Base-by-base conservation (phyloP, 92 coral and sea anemone species). In the Bergia puertoricense region DNA sequence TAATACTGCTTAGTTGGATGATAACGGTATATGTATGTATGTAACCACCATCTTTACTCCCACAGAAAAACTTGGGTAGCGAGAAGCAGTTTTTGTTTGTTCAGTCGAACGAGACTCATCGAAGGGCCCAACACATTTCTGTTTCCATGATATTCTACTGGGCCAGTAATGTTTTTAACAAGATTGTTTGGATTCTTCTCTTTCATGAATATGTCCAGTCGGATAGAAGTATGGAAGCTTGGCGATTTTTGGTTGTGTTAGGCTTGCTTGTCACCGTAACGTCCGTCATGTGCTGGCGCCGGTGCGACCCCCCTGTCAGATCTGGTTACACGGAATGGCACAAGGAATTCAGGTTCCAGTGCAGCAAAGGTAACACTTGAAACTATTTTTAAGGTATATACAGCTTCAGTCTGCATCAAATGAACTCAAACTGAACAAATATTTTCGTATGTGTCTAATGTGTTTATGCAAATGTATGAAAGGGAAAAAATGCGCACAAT, bases 301-400 rank as follows among this genome's bases (percentile, higher is more conserved):
- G 69, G 3, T 62, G 69, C 20, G 69, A 62, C 30, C 69, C 69
- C 69, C 69, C 69, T 62, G 69, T 62, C 30, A 62, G 69, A 62
- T 6, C 69, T 44, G 77, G 77, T 20, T 73, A 73, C 77, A 73
- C 77, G 77, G 77, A 13, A 37, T 73, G 77, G 77, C 77, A 16
- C 77, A 39, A 36, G 41, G 77, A 30, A 39, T 73, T 73, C 77
- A 73, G 37, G 8, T 62, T 62, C 69, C 69, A 62, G 23, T 62
- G 69, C 13, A 62, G 30, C n/a, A 22, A 22, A 62, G 69, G 69
- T 62, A 62, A 54, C 3, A 13, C 59, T 8, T 46, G 51, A 10
- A 46, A 54, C 16, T 54, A 11, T 54, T 54, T 54, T 54, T 46
- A 46, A 46, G 6, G 9, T 18, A 54, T 54, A 15, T 54, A 54